These are phyloP conservation scores for Xiphorhynchus erythropygius DNA, from an alignment of 2,797 vertebrate genomes.

Conservation along the genomic window DNA sequence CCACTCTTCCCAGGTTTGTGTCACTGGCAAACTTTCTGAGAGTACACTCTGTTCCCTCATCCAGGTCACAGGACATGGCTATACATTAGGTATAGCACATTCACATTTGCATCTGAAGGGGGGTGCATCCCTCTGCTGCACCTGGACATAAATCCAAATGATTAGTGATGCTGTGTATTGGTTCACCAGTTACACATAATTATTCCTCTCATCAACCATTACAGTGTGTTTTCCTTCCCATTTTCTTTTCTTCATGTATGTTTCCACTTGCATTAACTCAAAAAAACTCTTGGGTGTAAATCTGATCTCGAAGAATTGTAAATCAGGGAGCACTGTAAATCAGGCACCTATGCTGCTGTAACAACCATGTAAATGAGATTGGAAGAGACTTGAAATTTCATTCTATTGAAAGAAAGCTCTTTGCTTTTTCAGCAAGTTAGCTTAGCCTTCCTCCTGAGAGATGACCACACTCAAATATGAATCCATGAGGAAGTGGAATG, in stretches of 20 bases:
- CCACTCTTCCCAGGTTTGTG: neutral
- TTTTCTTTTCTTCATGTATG: neutral
- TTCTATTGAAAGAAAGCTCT: neutral
- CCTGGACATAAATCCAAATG: neutral
- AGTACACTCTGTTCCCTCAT: neutral
- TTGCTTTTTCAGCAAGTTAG: slow-evolving; percentile 14
- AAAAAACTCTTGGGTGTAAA: neutral
- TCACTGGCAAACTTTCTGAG: neutral
- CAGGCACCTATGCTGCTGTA: neutral
- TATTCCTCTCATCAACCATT: neutral
- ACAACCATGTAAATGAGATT: neutral
- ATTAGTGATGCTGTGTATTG: neutral
- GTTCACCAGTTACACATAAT: neutral
- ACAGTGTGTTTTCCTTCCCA: neutral
- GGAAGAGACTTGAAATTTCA: neutral
- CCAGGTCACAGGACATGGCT: neutral
- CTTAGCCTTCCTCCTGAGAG: neutral
- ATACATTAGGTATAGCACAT: neutral
- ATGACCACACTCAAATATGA: neutral
- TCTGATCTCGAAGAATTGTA: neutral
- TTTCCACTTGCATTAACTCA: neutral
- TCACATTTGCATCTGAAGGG: neutral
- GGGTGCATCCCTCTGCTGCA: neutral
- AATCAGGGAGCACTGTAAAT: neutral
- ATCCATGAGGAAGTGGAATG: neutral